Evolutionary conservation across 2,113 vertebrate species (phyloP).

Genomic region (Geococcyx californianus): DNA sequence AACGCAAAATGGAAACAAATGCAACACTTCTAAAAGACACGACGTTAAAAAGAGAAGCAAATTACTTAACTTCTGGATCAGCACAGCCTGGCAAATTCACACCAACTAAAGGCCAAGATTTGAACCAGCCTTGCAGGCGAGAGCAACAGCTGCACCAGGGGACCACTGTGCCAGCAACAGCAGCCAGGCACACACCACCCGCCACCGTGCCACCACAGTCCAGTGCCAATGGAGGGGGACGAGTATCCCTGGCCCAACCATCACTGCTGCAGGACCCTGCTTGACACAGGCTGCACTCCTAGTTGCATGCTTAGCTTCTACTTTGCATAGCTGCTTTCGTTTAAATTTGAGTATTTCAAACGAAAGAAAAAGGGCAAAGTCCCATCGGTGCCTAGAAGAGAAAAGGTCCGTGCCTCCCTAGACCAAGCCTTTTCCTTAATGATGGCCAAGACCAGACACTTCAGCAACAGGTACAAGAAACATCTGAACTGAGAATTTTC

Average conservation of each 20-base stretch:
- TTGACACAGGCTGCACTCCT: background rate
- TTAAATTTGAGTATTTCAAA: background rate
- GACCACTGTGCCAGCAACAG: background rate
- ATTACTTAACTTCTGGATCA: constrained; percentile 35
- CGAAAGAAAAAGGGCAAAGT: background rate
- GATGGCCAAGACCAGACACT: background rate
- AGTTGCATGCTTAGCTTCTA: background rate
- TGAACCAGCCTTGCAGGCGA: background rate
- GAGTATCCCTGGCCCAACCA: background rate
- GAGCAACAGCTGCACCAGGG: background rate
- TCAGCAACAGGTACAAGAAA: background rate
- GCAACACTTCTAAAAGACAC: constrained; percentile 22
- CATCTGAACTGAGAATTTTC: background rate
- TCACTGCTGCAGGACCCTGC: no score
- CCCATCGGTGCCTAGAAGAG: background rate
- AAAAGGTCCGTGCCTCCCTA: background rate
- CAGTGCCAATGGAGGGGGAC: rapidly evolving
- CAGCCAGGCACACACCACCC: rapidly evolving
- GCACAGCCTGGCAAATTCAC: constrained; percentile 3
- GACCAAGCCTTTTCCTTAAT: background rate
- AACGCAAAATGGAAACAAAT: constrained; percentile 39
- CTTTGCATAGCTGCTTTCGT: background rate
- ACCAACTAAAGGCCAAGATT: background rate
- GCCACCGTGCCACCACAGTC: background rate
- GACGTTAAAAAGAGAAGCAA: constrained; percentile 34